These are phyloP conservation scores for Caenorhabditis inopinata DNA, from an alignment of 1,140 invertebrate genomes.

Conservation along the genomic window DNA sequence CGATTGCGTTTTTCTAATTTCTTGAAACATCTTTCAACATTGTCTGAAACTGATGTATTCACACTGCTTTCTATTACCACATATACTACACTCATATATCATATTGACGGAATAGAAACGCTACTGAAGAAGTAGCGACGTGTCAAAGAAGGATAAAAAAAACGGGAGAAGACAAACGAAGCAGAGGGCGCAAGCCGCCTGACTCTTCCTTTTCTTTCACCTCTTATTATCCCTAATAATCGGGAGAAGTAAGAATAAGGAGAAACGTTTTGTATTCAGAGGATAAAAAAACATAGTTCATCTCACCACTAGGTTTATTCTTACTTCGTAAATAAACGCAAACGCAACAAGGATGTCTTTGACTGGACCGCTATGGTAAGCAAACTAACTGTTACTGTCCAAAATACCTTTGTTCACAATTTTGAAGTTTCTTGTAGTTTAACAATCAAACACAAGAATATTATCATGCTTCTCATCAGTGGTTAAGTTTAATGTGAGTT, in stretches of 20 bases:
- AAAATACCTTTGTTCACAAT: too few species aligned
- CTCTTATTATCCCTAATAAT: conserved; percentile 12
- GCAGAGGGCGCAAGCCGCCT: neutral
- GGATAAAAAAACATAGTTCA: neutral
- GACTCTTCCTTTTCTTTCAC: conserved; percentile 11
- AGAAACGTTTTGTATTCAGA: neutral
- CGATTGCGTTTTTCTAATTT: neutral
- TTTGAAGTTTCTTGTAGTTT: too few species aligned
- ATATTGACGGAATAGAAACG: conserved; percentile 17
- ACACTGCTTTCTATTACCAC: neutral
- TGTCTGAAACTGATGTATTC: neutral
- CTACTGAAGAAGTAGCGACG: neutral
- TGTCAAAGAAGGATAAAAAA: neutral
- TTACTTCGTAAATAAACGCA: neutral
- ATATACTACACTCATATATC: conserved; percentile 29
- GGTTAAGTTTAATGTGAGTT: too few species aligned
- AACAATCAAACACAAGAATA: too few species aligned
- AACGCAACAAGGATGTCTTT: neutral
- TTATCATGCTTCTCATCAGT: too few species aligned
- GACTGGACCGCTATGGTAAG: conserved; percentile 2
- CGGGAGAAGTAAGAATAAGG: neutral
- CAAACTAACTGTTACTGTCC: neutral
- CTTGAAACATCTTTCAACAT: neutral
- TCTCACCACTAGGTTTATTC: neutral
- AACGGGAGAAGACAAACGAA: neutral